Evolutionary conservation across 1,140 invertebrate species (phyloP), one percentile per base, ranked within the genome.

Genomic region (Drosophila busckii): DNA sequence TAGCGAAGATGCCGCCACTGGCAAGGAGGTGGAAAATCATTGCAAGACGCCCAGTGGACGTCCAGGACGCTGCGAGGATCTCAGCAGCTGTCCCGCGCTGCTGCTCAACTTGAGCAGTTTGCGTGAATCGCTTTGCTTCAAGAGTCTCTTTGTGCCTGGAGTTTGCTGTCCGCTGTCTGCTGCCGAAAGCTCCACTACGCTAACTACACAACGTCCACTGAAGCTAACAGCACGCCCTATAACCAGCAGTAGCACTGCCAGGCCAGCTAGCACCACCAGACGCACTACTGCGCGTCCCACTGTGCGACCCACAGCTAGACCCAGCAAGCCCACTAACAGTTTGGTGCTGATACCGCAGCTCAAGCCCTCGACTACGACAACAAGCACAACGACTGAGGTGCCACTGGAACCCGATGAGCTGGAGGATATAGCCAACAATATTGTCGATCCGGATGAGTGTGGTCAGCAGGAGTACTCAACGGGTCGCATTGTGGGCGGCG

Each of bases 71-170:
- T 97, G 96, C 63, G 92, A 95, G 66, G 96, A 97, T 85, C 89
- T 98, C 4, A 95, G 94, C 63, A 94, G 94, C 56, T 97, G 96
- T 87, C 95, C 96, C 0, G 94, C 95, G 62, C 85, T 98, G 6
- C 88, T 98, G 0, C 87, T 97, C 4, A 95, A 97, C 84, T 88
- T 97, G 6, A 91, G 91, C 4, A 94, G 92, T 78, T 88, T 98
- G 0, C 88, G 95, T 23, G 93, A 96, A 73, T 96, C 95, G 0
- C 89, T 97, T 4, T 98, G 96, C 82, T 97, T 98, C 76, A 96
- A 97, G 87, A 94, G 94, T 59, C 88, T 97, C 1, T 96, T 97
- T 70, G 93, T 96, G 2, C 96, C 96, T 1, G 96, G 95, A 9
- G 95, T 97, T 1, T 97, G 96, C 80, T 97, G 96, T 88, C 95